phyloP scores from a whole-genome alignment of 2,888 invertebrate genomes.

The Deilephila elpenor region DNA sequence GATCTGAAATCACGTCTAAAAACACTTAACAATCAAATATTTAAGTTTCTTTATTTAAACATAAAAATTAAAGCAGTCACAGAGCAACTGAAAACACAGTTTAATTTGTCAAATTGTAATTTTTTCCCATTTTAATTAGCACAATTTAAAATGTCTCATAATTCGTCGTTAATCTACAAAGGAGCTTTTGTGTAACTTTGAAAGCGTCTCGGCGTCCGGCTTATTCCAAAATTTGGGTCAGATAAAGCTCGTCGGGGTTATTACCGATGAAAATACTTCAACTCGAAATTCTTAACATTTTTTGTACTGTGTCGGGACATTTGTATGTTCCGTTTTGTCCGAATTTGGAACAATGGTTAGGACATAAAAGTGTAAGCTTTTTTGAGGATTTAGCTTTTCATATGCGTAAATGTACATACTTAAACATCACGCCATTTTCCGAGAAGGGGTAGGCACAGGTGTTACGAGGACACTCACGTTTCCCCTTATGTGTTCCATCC shows the following conservation, averaged over 20 bases:
- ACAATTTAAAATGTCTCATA: conserved; percentile 21
- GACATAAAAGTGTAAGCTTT: neutral
- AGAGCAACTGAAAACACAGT: no score
- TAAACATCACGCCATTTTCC: no score
- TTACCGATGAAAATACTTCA: conserved; percentile 32
- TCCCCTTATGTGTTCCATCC: no score
- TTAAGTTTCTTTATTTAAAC: no score
- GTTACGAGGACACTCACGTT: no score
- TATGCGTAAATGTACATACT: no score
- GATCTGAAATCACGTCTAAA: no score
- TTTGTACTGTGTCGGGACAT: conserved; percentile 3
- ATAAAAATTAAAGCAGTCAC: no score
- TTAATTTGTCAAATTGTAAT: no score
- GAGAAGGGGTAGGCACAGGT: no score
- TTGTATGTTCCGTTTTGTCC: neutral
- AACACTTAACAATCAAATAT: no score
- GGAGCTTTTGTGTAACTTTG: conserved; percentile 19
- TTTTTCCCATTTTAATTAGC: conserved; percentile 14
- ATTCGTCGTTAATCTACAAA: conserved; percentile 18
- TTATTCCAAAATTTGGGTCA: conserved; percentile 16
- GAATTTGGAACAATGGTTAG: neutral
- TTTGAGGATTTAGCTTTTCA: neutral
- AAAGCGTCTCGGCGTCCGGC: conserved; percentile 17
- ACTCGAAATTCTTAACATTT: neutral
- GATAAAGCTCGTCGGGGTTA: conserved; percentile 9